Evolutionary conservation across 2,113 vertebrate genomes (phyloP).

Genomic region (Chlorodrepanis virens): DNA sequence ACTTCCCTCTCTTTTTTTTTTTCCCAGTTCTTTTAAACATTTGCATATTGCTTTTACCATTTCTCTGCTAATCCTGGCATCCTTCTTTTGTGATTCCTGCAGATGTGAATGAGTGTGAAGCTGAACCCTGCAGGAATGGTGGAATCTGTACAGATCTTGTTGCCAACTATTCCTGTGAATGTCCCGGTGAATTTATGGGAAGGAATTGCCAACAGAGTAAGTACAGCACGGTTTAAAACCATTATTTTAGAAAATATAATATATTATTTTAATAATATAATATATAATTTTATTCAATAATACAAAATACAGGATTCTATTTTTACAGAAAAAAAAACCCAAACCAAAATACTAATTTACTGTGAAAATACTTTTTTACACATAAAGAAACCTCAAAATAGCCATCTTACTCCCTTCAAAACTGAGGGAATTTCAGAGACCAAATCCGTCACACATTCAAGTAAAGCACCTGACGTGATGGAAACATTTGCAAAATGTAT

Average conservation of each 20-base stretch:
- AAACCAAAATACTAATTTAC: neutral
- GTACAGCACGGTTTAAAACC: conserved; percentile 30
- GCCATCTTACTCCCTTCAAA: neutral
- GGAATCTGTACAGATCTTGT: conserved; percentile 94
- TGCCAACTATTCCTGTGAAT: conserved; percentile 98
- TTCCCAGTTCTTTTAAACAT: neutral
- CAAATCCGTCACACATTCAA: neutral
- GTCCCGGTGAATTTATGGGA: conserved; percentile 98
- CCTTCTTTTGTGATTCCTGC: neutral
- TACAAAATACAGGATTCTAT: neutral
- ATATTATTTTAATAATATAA: too few species aligned
- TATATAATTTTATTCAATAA: neutral
- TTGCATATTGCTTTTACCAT: neutral
- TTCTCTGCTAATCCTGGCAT: neutral
- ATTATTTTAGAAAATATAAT: too few species aligned
- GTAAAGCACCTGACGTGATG: neutral
- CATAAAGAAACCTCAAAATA: neutral
- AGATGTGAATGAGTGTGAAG: conserved; percentile 98
- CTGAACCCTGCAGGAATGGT: conserved; percentile 92
- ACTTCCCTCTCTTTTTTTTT: neutral
- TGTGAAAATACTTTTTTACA: neutral
- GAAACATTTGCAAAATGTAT: neutral
- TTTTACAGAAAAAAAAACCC: neutral
- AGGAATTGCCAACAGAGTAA: conserved; percentile 97
- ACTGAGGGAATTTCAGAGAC: neutral